Percentiles rank a stretch among this genome's conserved stretches.
phyloP scores from a whole-genome alignment of 1,140 invertebrate species.

The Nephotettix cincticeps region DNA sequence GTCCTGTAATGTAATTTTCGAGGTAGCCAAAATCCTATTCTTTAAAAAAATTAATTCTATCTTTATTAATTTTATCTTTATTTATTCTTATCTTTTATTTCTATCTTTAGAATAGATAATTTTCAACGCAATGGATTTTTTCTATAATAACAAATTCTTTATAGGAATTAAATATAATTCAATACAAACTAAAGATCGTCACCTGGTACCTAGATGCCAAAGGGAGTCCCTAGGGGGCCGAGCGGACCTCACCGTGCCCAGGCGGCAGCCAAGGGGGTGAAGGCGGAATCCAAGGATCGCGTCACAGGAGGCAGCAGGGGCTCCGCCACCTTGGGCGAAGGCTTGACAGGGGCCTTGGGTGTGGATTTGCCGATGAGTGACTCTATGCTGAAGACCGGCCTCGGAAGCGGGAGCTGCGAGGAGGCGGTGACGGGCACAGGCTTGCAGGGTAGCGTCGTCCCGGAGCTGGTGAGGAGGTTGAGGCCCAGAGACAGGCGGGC shows the following conservation, averaged over 20 bases:
- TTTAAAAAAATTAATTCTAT: no score
- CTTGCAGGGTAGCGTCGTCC: slow-evolving; percentile 50
- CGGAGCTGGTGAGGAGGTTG: slow-evolving; percentile 45
- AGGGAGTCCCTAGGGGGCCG: background rate
- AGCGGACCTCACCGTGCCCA: slow-evolving; percentile 39
- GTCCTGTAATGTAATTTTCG: no score
- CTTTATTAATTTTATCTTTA: no score
- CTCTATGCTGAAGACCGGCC: slow-evolving; percentile 54
- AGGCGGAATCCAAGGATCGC: slow-evolving; percentile 39
- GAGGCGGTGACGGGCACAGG: slow-evolving; percentile 50
- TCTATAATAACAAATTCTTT: no score
- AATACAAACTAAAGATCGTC: no score
- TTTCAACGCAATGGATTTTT: no score
- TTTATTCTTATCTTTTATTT: no score
- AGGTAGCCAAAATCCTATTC: no score
- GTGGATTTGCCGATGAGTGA: slow-evolving; percentile 51
- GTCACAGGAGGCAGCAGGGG: slow-evolving; percentile 14
- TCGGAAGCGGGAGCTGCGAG: slow-evolving; percentile 23
- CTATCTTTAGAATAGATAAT: no score
- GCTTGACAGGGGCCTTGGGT: slow-evolving; percentile 13
- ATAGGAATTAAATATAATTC: no score
- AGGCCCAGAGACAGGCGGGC: slow-evolving; percentile 51
- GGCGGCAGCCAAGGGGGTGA: slow-evolving; percentile 39
- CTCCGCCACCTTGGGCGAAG: background rate
- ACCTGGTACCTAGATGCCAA: no score